Evolutionary conservation across 2,113 vertebrate species (phyloP).

Genomic region (Paedocypris sp.): DNA sequence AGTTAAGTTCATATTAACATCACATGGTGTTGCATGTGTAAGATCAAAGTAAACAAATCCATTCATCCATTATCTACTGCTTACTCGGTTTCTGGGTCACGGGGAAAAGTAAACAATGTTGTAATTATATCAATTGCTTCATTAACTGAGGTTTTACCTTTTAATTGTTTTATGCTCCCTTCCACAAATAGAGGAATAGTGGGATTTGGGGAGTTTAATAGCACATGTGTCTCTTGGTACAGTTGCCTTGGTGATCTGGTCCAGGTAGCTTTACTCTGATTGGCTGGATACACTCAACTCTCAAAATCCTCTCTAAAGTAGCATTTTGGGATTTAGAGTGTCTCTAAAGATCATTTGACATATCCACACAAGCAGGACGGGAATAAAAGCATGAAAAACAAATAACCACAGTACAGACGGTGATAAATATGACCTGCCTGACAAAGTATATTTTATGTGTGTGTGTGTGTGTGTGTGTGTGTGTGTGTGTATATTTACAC

Average conservation of each 20-base stretch:
- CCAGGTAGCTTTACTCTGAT: slow-evolving; percentile 21
- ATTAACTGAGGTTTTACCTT: neutral
- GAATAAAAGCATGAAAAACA: neutral
- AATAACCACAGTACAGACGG: neutral
- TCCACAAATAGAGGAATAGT: neutral
- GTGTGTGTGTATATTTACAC: no score
- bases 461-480: no score
- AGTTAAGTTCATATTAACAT: no score
- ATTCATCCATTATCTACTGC: no score
- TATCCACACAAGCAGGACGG: neutral
- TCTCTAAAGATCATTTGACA: slow-evolving; percentile 1
- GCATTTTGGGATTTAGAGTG: slow-evolving; percentile 21
- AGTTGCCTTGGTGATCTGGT: slow-evolving; percentile 36
- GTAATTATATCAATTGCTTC: neutral
- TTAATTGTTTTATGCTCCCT: neutral
- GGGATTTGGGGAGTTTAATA: slow-evolving; percentile 9
- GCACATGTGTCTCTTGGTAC: slow-evolving; percentile 31
- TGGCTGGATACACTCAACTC: slow-evolving; percentile 25
- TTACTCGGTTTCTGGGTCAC: no score
- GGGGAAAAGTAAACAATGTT: no score
- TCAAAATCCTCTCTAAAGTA: slow-evolving; percentile 12
- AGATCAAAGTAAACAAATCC: no score
- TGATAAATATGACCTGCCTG: no score
- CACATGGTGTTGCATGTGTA: no score
- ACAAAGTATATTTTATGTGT: no score